Conservation (phyloP, 2,888 invertebrate species). For the Parelbella ahira region DNA sequence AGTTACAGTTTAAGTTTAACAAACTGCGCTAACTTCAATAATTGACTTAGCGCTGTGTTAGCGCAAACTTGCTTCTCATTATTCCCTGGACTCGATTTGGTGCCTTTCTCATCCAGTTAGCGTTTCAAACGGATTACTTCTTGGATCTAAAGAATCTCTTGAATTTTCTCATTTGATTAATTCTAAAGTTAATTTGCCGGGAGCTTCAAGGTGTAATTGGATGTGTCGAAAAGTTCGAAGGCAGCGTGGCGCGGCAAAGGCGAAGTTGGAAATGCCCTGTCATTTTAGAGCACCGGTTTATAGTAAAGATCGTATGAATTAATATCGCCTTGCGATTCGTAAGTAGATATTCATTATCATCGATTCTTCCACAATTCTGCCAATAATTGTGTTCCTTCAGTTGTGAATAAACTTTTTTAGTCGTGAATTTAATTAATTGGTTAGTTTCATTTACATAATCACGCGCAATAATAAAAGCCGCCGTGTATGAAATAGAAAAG, state of each 20-base stretch:
- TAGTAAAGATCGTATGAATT: too few relatives aligned
- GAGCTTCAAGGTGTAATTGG: slow-evolving; percentile 21
- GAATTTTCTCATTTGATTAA: slow-evolving; percentile 26
- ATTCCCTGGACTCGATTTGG: slow-evolving; percentile 33
- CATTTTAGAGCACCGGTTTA: too few relatives aligned
- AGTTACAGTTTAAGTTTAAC: slow-evolving; percentile 32
- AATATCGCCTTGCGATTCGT: too few relatives aligned
- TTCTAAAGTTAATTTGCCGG: slow-evolving; percentile 18
- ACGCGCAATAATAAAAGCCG: too few relatives aligned
- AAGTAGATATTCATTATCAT: too few relatives aligned
- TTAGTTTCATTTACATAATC: too few relatives aligned
- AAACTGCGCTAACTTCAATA: slow-evolving; percentile 34
- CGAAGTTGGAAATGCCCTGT: too few relatives aligned
- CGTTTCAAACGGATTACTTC: slow-evolving; percentile 24
- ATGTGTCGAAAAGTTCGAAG: slow-evolving; percentile 23
- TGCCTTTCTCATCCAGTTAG: slow-evolving; percentile 28
- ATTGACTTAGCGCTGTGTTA: slow-evolving; percentile 35
- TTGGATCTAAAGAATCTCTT: slow-evolving; percentile 17
- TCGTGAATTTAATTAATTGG: too few relatives aligned
- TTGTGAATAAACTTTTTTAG: too few relatives aligned
- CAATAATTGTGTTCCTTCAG: too few relatives aligned
- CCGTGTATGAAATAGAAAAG: too few relatives aligned
- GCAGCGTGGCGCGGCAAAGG: not conserved
- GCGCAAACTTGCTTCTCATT: slow-evolving; percentile 38
- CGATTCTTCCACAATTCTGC: too few relatives aligned